phyloP scores from a whole-genome alignment of 1,140 invertebrate genomes.

The Drosophila nigromelanica region DNA sequence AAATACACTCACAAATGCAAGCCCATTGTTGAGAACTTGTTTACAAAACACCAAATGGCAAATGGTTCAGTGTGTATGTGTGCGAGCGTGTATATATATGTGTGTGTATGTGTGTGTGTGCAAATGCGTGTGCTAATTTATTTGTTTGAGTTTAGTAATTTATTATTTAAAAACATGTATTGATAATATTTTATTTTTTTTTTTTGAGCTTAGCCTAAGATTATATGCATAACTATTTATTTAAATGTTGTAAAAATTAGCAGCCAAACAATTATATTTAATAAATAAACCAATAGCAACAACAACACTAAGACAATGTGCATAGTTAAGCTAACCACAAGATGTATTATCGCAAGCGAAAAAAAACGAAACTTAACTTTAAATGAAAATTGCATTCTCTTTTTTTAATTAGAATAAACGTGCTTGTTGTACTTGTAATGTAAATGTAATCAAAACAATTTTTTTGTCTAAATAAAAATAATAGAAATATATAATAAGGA shows the following conservation, averaged over 20 bases:
- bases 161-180: conserved; percentile 42
- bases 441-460: conserved; percentile 54
- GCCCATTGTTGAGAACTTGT: conserved; percentile 20
- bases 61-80: background rate
- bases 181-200: conserved; percentile 15
- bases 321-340: conserved; percentile 62
- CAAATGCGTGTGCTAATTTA: conserved; percentile 50
- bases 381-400: conserved; percentile 41
- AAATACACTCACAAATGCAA: too few species aligned
- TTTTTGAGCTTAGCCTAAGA: conserved; percentile 34
- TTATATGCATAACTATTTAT: conserved; percentile 52
- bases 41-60: conserved; percentile 17
- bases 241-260: conserved; percentile 75
- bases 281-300: conserved; percentile 8
- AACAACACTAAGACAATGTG: conserved; percentile 23
- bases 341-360: conserved; percentile 58
- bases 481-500: conserved; percentile 42
- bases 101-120: conserved; percentile 24
- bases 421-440: conserved; percentile 55
- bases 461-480: conserved; percentile 73
- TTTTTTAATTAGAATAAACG: conserved; percentile 48
- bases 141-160: conserved; percentile 64
- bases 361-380: conserved; percentile 5
- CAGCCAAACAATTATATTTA: conserved; percentile 61
- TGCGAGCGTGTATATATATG: conserved; percentile 16